phyloP scores from a whole-genome alignment of 2,797 vertebrate genomes.

The Anisognathus igniventris region DNA sequence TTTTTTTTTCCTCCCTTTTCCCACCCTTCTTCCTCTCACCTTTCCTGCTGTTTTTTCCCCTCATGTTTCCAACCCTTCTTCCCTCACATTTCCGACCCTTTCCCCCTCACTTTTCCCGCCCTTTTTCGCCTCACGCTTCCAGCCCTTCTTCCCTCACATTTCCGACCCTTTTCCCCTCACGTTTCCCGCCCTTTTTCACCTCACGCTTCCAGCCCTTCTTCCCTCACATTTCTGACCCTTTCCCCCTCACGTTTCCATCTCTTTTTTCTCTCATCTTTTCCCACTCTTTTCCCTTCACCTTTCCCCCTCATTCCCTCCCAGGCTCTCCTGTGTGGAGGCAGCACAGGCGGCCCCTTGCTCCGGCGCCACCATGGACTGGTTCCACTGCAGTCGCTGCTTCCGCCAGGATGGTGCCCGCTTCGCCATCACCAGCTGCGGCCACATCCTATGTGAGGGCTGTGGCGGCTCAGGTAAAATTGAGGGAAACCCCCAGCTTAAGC shows the following conservation, averaged over 20 bases:
- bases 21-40: neutral
- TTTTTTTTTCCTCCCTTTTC: neutral
- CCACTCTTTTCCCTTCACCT: neutral
- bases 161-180: rapidly evolving
- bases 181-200: rapidly evolving
- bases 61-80: rapidly evolving
- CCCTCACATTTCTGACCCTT: rapidly evolving
- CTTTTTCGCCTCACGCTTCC: neutral
- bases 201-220: neutral
- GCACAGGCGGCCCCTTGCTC: rapidly evolving
- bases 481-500: neutral
- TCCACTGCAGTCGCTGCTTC: neutral
- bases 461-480: neutral
- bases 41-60: neutral
- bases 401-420: neutral
- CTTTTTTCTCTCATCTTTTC: neutral
- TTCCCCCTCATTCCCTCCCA: neutral
- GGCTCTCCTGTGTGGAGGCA: neutral
- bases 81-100: neutral
- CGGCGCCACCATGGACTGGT: neutral
- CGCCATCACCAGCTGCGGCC: neutral
- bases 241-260: neutral
- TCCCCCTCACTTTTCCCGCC: rapidly evolving
- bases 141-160: rapidly evolving
- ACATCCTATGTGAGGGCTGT: neutral